These are phyloP conservation scores for Epirrita christyi DNA, from an alignment of 2,888 invertebrate genomes.

Conservation along the genomic window DNA sequence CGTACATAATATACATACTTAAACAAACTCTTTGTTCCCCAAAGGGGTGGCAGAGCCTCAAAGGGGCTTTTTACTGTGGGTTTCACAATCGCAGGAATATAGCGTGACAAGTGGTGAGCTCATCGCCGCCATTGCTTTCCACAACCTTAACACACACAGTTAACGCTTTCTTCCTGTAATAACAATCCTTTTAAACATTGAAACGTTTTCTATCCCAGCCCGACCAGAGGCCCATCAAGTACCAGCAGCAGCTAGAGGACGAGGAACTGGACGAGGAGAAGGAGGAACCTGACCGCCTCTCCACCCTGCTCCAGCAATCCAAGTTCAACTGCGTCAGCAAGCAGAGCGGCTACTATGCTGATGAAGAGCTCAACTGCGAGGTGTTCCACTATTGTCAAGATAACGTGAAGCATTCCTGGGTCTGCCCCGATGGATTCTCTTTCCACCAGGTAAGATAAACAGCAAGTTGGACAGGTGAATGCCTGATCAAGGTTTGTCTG, in stretches of 20 bases:
- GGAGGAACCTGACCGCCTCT: conserved; percentile 94
- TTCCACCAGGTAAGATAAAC: conserved; percentile 92
- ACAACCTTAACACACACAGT: no score
- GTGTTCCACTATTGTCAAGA: conserved; percentile 98
- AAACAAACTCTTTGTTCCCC: no score
- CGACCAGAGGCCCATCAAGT: conserved; percentile 60
- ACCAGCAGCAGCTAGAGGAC: conserved; percentile 62
- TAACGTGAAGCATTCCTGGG: conserved; percentile 95
- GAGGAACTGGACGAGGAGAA: conserved; percentile 89
- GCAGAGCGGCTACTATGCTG: conserved; percentile 96
- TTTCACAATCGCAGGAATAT: no score
- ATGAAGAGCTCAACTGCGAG: conserved; percentile 94
- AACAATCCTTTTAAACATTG: neutral
- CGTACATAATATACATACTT: no score
- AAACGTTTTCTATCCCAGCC: conserved; percentile 40
- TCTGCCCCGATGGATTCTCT: conserved; percentile 95
- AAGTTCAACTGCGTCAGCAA: conserved; percentile 92
- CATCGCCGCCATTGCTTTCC: no score
- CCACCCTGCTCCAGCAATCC: conserved; percentile 91
- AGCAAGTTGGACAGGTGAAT: no score
- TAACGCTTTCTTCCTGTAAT: no score
- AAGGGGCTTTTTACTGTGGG: no score
- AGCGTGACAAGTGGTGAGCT: no score
- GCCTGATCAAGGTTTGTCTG: no score
- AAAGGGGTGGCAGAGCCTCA: no score